Percentiles rank a stretch among this genome's conserved stretches.
These are phyloP conservation scores for Cyanoliseus patagonus DNA, from an alignment of 2,113 vertebrate genomes.

Conservation along the genomic window DNA sequence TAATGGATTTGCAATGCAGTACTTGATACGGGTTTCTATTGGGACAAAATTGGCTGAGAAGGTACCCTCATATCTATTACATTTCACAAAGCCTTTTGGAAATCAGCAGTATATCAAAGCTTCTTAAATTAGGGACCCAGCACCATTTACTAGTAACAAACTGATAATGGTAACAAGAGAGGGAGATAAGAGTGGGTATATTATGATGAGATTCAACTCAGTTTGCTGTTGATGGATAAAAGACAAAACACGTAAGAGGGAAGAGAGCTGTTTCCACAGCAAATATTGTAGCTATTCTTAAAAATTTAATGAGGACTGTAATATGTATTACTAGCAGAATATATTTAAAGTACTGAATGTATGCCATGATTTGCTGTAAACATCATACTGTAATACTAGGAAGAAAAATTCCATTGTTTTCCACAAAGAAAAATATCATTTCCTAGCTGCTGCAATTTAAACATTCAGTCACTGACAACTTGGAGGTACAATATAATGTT, in stretches of 20 bases:
- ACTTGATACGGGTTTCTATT: slow-evolving; percentile 6
- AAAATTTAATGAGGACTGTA: slow-evolving; percentile 44
- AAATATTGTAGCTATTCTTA: slow-evolving; percentile 11
- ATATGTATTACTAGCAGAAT: slow-evolving; percentile 20
- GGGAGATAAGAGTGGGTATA: not conserved
- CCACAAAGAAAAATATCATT: slow-evolving; percentile 48
- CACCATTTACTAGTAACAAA: not conserved
- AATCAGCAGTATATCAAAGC: not conserved
- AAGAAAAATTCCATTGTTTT: slow-evolving; percentile 57
- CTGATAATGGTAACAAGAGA: not conserved
- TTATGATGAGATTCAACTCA: not conserved
- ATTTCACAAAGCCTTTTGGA: not conserved
- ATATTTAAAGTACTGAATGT: slow-evolving; percentile 9
- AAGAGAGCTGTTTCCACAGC: not conserved
- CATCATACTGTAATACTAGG: not conserved
- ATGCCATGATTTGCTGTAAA: slow-evolving; percentile 10
- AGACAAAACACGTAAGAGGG: not conserved
- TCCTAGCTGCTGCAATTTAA: slow-evolving; percentile 55
- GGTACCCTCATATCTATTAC: not conserved
- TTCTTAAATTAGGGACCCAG: not conserved
- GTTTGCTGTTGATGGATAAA: not conserved
- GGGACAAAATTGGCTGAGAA: slow-evolving; percentile 13
- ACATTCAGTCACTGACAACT: slow-evolving; percentile 57
- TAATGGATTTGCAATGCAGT: slow-evolving; percentile 68
- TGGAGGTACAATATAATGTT: slow-evolving; percentile 33